Base-by-base conservation (phyloP, 2,113 vertebrate species). In the Leptobrachium ailaonicum region DNA sequence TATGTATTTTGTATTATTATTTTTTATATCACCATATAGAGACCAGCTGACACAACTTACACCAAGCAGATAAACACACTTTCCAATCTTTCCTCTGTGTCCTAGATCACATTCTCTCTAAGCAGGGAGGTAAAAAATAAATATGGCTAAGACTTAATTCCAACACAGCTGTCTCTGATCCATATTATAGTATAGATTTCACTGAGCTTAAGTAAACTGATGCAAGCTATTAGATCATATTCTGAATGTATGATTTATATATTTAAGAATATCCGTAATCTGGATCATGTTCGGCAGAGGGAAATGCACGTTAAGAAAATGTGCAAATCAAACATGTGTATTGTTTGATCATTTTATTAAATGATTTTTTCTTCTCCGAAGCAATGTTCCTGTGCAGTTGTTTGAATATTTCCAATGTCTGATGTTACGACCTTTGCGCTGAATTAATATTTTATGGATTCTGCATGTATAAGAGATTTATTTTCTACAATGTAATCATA, bases 361-460 rank as follows among this genome's bases (percentile, higher is more conserved):
- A 5, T n/a, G 44, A 70, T 45, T 70, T 9, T 32, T 14, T 9
- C 44, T 70, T 47, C 4, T 70, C 8, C 43, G 47, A 70, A 70
- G 68, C 13, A 42, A 70, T 70, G 45, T 70, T 70, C 45, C 43
- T n/a, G 47, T 47, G 44, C 68, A 42, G 41, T 70, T 20, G 44
- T 47, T 50, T 70, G n/a, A 45, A 70, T 70, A 43, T 70, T 50
- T 70, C 68, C 40, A n/a, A 47, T 70, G 68, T 58, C 70, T 81
- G 75, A 68, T 83, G 63, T 75, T 77, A 45, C 70, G 42, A 77
- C 20, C 8, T 69, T 64, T n/a, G 6, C 4, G 80, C 44, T 78
- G 50, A 40, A 62, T 77, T 7, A n/a, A 73, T 82, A 70, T 87
- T 83, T n/a, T 71, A 82, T 71, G 58, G 32, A 41, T 60, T 76